Base-by-base conservation (phyloP, 2,797 vertebrate genomes). In the Lophius americanus region DNA sequence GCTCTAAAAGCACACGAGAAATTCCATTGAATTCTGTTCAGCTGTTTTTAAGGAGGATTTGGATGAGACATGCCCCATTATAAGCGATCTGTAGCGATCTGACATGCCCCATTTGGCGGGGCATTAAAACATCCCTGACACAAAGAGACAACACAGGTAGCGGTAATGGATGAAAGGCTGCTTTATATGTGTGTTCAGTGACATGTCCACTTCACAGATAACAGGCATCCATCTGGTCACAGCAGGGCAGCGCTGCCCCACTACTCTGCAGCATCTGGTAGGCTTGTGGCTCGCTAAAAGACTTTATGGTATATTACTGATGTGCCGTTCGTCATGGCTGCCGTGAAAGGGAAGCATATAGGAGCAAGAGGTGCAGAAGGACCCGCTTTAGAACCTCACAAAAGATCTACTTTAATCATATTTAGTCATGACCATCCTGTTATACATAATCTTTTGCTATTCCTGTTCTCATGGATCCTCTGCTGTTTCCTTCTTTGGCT, bases 331-430 rank as follows among this genome's bases (percentile, higher is more conserved):
- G 58, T 84, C 79, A 84, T 67, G 57, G 76, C 77, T 50, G 81
- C 72, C 3, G 49, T 49, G 67, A 82, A 62, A 81, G 63, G 70
- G 68, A 75, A 77, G 81, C 73, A 7, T 61, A 60, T 53, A 51
- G 46, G 42, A 38, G 6, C 0, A 32, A 9, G 11, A 7, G 6
- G 5, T 7, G 48, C 6, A 41, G 59, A 41, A 51, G 52, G 55
- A 8, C 37, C 64, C 65, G 70, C 66, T 79, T 81, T 73, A 76
- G 53, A 76, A 72, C 68, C 70, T 85, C 78, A 84, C 63, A 75
- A 79, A 73, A 76, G 79, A 85, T 89, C 89, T 90, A 85, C 75
- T 89, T 68, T 87, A 88, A 88, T 91, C 83, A 87, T 86, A 88
- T 89, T 86, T 87, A 88, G 90, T 90, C 86, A 89, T 82, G 85